phyloP scores from a whole-genome alignment of 2,888 invertebrate genomes.

The Drosophila tripunctata region DNA sequence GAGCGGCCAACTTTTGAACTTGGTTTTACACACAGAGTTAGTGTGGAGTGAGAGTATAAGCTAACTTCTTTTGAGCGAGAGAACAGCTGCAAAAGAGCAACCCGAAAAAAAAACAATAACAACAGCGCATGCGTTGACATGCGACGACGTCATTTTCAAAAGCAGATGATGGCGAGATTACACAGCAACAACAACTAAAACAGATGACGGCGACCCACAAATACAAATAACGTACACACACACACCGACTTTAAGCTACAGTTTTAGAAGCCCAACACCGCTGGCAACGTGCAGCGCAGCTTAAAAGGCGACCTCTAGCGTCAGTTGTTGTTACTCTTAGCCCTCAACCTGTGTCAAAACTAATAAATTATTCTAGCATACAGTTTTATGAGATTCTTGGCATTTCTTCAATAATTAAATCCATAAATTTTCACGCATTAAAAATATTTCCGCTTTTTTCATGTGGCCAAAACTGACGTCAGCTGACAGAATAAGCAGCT shows the following conservation, averaged over 20 bases:
- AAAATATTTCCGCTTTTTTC: slow-evolving; percentile 8
- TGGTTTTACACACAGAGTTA: slow-evolving; percentile 57
- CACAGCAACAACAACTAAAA: slow-evolving; percentile 22
- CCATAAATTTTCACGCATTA: slow-evolving; percentile 24
- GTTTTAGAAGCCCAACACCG: slow-evolving; percentile 1
- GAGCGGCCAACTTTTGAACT: slow-evolving; percentile 64
- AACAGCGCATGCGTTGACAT: slow-evolving; percentile 39
- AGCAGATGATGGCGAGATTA: slow-evolving; percentile 27
- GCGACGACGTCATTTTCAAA: slow-evolving; percentile 63
- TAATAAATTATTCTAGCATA: slow-evolving; percentile 16
- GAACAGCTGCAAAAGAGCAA: slow-evolving; percentile 4
- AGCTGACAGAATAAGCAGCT: slow-evolving; percentile 26
- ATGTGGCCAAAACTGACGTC: slow-evolving; percentile 49
- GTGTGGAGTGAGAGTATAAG: slow-evolving; percentile 25
- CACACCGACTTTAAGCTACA: slow-evolving; percentile 30
- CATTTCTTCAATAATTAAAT: slow-evolving; percentile 15
- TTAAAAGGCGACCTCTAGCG: slow-evolving; percentile 38
- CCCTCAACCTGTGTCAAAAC: neutral
- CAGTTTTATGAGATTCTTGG: slow-evolving; percentile 19
- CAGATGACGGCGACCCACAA: slow-evolving; percentile 19
- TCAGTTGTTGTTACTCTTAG: neutral
- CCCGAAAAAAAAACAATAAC: slow-evolving; percentile 18
- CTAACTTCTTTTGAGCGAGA: slow-evolving; percentile 34
- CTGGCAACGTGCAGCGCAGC: neutral
- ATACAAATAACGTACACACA: slow-evolving; percentile 7